A percentile compares a stretch with the other conserved stretches of the same genome.
These are phyloP conservation scores for Aquatica leii DNA, from an alignment of 2,888 invertebrate species.

Conservation along the genomic window DNA sequence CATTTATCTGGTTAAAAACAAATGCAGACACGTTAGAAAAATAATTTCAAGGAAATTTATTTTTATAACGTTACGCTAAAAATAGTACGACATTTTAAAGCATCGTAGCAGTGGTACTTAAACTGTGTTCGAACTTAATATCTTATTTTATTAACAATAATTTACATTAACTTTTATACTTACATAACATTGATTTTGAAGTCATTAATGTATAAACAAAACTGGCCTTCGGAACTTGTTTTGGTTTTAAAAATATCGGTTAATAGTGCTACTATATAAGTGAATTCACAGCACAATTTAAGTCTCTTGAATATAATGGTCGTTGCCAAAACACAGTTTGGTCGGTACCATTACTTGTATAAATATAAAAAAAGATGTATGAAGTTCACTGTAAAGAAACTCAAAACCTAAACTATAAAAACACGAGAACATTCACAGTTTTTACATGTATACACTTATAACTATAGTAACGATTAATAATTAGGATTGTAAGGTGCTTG, in stretches of 20 bases:
- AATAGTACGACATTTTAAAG: background rate
- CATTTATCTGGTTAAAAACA: background rate
- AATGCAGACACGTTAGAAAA: background rate
- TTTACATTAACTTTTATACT: background rate
- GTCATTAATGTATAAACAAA: background rate
- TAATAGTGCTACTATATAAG: constrained; percentile 3
- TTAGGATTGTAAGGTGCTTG: constrained; percentile 34
- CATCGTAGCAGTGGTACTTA: background rate
- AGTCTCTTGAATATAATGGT: constrained; percentile 17
- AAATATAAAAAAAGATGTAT: background rate
- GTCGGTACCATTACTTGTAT: too few species aligned
- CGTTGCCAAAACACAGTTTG: background rate
- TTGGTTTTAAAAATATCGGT: background rate
- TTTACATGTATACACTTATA: background rate
- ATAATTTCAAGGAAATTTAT: background rate
- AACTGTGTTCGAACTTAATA: background rate
- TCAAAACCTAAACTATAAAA: background rate
- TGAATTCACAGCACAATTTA: constrained; percentile 28
- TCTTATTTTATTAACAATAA: constrained; percentile 9
- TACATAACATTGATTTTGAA: background rate
- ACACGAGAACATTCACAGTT: background rate
- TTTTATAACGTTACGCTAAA: background rate
- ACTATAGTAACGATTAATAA: constrained; percentile 19
- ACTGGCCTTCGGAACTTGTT: background rate
- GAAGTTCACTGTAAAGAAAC: too few species aligned